Evolutionary conservation across 2,888 invertebrate species (phyloP).

Genomic region (Aelia acuminata): DNA sequence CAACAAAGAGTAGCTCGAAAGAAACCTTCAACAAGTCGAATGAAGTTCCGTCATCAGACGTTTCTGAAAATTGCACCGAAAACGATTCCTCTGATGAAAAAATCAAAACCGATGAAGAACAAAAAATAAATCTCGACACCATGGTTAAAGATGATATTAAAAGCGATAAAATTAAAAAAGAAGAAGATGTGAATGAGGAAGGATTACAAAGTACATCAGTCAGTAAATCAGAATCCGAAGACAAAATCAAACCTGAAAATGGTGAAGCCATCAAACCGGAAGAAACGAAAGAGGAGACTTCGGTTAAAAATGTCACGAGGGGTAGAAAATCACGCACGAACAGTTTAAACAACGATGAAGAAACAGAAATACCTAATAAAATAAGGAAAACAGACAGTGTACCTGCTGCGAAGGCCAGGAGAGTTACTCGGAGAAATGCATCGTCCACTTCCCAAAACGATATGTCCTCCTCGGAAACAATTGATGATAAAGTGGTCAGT

Average conservation of each 20-base stretch:
- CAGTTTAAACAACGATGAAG: conserved; percentile 53
- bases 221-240: conserved; percentile 59
- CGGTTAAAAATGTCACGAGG: neutral
- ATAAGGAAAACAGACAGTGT: conserved; percentile 66
- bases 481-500: conserved; percentile 72
- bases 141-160: neutral
- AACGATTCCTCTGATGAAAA: conserved; percentile 10
- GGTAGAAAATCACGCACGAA: conserved; percentile 61
- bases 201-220: conserved; percentile 57
- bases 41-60: neutral
- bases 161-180: neutral
- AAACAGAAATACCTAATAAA: conserved; percentile 61
- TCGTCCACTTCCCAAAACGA: conserved; percentile 25
- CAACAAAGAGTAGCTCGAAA: neutral
- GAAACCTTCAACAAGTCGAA: neutral
- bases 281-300: conserved; percentile 8
- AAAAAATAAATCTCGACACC: neutral
- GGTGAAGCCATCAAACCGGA: conserved; percentile 44
- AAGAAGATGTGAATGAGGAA: conserved; percentile 11
- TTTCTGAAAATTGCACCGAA: neutral
- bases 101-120: neutral
- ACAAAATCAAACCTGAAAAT: conserved; percentile 53
- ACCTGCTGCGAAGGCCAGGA: conserved; percentile 67
- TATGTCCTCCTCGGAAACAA: conserved; percentile 62
- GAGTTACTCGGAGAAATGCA: conserved; percentile 48